Conservation (phyloP, 2,797 vertebrate genomes). For the Falco rusticolus region DNA sequence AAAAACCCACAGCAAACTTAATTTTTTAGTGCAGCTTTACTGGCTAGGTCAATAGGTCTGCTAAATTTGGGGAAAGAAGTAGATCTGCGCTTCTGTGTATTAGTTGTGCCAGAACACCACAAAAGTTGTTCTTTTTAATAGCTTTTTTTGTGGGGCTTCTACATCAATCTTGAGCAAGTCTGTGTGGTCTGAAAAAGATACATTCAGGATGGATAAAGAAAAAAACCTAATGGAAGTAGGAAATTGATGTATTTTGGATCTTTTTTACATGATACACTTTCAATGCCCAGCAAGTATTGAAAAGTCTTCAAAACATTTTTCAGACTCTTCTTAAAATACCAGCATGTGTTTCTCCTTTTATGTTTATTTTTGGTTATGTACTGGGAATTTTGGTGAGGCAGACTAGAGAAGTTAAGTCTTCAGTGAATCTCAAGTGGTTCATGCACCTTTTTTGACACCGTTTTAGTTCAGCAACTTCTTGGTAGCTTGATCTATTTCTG, state of each 20-base stretch:
- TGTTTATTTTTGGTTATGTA: constrained; percentile 26
- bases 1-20: neutral
- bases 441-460: neutral
- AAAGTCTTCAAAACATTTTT: neutral
- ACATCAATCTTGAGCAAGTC: neutral
- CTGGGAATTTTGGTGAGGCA: neutral
- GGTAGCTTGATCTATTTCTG: neutral
- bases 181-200: neutral
- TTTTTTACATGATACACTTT: neutral
- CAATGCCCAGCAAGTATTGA: neutral
- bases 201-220: neutral
- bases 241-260: neutral
- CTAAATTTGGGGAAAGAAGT: neutral
- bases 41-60: neutral
- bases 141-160: neutral
- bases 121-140: neutral
- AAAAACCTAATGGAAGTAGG: neutral
- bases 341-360: neutral
- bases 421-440: neutral
- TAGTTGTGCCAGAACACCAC: neutral
- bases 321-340: neutral
- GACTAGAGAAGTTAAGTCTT: neutral
- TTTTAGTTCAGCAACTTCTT: neutral
- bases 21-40: neutral
- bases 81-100: neutral